Base-by-base conservation (phyloP, 2,888 invertebrate genomes). In the Lottia scabra region DNA sequence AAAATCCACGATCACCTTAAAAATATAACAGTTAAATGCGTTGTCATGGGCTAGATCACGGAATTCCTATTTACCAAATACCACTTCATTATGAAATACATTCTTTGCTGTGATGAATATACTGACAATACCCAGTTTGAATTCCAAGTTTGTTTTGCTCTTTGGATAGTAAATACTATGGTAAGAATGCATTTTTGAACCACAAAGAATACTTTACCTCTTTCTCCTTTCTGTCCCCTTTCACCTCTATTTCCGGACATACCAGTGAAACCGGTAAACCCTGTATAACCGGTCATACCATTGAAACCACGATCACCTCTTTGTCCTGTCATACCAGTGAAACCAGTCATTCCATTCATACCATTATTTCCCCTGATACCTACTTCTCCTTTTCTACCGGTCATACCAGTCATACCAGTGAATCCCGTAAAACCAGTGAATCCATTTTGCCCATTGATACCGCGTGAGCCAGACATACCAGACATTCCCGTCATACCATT, bases 391-490 rank as follows among this genome's bases (percentile, higher is more conserved):
- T n/a, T n/a, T 3, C 5, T n/a, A 65, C 68, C 68, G 38, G 10
- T 27, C n/a, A 27, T 12, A 10, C 68, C 68, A 12, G 44, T 63
- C 62, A 68, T 15, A 15, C 68, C 68, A 62, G 63, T 27, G 10
- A 62, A 30, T n/a, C 68, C 68, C 13, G 68, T 68, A 63, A 56
- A 30, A 15, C 68, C 68, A 16, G 68, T 30, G 15, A n/a, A 43
- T 5, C 68, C 68, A 16, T 26, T 43, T 2, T 1, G 13, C 15
- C 68, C 68, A 68, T 56, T 6, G 30, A 56, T 16, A 23, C 68
- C 68, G 10, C 26, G 27, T 13, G n/a, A 10, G 43, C 68, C 68
- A 43, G 62, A 27, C 26, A 63, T n/a, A 16, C 68, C 68, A n/a
- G 44, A n/a, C 27, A 23, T 38, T 38, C 68, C 68, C 8, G 56